Percentiles rank a stretch among this genome's conserved stretches.
Conservation (phyloP, 2,888 invertebrate genomes). For the Herminia tarsipennalis region DNA sequence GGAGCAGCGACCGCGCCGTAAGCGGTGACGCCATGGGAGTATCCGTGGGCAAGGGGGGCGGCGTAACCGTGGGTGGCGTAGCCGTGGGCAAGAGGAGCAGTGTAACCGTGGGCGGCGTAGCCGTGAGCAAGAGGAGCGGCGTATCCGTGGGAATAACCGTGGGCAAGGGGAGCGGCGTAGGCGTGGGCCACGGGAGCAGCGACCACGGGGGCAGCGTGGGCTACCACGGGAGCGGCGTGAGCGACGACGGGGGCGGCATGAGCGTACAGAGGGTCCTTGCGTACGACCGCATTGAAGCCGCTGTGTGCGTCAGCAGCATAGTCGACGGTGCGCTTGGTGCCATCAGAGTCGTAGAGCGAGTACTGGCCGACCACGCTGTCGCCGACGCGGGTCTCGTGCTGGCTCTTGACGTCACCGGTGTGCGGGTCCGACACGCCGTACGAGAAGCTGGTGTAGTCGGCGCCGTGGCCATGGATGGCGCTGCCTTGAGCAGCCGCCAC, state of each 20-base stretch:
- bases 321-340: conserved; percentile 87
- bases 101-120: conserved; percentile 22
- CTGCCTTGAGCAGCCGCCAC: conserved; percentile 76
- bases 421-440: conserved; percentile 80
- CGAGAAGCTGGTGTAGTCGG: conserved; percentile 76
- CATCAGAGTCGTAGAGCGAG: conserved; percentile 85
- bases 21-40: conserved; percentile 47
- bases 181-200: conserved; percentile 39
- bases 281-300: conserved; percentile 85
- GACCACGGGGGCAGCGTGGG: conserved; percentile 55
- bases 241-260: conserved; percentile 60
- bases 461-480: conserved; percentile 72
- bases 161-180: conserved; percentile 47
- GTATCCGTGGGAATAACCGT: conserved; percentile 36
- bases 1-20: conserved; percentile 48
- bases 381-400: conserved; percentile 88
- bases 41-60: conserved; percentile 47
- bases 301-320: conserved; percentile 83
- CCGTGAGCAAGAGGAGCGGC: conserved; percentile 35
- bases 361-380: conserved; percentile 86
- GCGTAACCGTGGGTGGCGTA: conserved; percentile 47
- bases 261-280: conserved; percentile 73
- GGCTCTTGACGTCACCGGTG: conserved; percentile 83
- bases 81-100: conserved; percentile 32
- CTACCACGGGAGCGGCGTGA: conserved; percentile 64